Evolutionary conservation across 2,888 invertebrate species (phyloP).

Genomic region (Brachyptera putata): DNA sequence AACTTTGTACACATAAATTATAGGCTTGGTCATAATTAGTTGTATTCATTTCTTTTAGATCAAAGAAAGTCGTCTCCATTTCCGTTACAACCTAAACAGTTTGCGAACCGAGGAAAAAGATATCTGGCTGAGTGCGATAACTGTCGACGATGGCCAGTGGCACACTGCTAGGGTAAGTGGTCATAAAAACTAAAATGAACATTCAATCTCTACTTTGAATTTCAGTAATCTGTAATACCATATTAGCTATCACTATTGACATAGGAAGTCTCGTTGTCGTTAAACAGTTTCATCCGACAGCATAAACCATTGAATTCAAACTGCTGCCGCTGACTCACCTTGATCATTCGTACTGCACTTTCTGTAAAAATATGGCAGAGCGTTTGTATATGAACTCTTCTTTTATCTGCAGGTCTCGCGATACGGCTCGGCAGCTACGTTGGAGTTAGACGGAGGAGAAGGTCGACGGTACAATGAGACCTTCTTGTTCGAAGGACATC

Average conservation of each 20-base stretch:
- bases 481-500: constrained; percentile 84
- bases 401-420: constrained; percentile 60
- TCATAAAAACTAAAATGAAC: no score
- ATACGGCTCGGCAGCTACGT: constrained; percentile 86
- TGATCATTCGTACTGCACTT: no score
- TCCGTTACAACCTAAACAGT: constrained; percentile 90
- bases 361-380: no score
- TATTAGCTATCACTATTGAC: no score
- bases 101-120: constrained; percentile 84
- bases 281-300: no score
- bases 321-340: no score
- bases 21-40: constrained; percentile 65
- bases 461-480: constrained; percentile 91
- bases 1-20: neutral
- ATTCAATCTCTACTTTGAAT: no score
- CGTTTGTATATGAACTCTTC: no score
- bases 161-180: constrained; percentile 70
- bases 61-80: constrained; percentile 82
- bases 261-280: no score
- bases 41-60: constrained; percentile 75
- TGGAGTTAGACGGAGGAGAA: constrained; percentile 93
- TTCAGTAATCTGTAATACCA: no score
- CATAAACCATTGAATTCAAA: neutral
- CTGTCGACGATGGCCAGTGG: constrained; percentile 96
- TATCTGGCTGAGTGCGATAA: constrained; percentile 83